phyloP scores from a whole-genome alignment of 2,888 invertebrate species.

The Taphrorychus bicolor region DNA sequence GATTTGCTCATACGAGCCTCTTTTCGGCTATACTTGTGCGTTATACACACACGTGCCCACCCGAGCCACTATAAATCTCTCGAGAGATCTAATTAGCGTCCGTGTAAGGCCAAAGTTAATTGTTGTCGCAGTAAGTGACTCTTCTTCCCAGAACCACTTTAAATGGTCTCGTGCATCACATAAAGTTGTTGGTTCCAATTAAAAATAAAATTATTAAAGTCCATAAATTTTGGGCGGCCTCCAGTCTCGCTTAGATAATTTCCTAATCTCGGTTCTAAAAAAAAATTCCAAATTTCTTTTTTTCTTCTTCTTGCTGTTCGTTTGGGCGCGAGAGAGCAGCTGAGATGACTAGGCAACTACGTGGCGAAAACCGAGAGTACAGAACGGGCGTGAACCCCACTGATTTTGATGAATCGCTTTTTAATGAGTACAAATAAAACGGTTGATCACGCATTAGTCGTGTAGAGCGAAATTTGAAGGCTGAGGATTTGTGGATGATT shows the following conservation, averaged over 20 bases:
- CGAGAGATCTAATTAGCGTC: conserved; percentile 4
- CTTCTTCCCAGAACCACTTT: conserved; percentile 26
- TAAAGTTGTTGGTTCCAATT: conserved; percentile 34
- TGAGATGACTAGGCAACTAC: conserved; percentile 8
- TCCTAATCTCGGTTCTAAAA: neutral
- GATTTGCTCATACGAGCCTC: neutral
- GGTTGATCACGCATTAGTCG: conserved; percentile 11
- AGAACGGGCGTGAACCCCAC: conserved; percentile 22
- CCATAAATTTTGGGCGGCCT: conserved; percentile 24
- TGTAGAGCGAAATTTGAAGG: neutral
- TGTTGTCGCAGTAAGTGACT: neutral
- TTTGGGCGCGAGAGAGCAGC: neutral
- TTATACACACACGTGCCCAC: neutral
- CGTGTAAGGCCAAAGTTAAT: neutral
- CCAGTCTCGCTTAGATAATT: neutral
- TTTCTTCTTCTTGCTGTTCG: no score
- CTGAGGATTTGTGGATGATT: neutral
- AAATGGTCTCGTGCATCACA: conserved; percentile 23
- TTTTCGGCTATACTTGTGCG: neutral
- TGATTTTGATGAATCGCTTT: conserved; percentile 23
- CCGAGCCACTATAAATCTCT: neutral
- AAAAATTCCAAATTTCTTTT: neutral
- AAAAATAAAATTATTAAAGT: conserved; percentile 31
- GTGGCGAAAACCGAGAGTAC: conserved; percentile 7
- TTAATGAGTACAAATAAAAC: conserved; percentile 29